A percentile compares a stretch with the other conserved stretches of the same genome.
Conservation (phyloP, 23 tunicate species). For the Botrylloides violaceus region DNA sequence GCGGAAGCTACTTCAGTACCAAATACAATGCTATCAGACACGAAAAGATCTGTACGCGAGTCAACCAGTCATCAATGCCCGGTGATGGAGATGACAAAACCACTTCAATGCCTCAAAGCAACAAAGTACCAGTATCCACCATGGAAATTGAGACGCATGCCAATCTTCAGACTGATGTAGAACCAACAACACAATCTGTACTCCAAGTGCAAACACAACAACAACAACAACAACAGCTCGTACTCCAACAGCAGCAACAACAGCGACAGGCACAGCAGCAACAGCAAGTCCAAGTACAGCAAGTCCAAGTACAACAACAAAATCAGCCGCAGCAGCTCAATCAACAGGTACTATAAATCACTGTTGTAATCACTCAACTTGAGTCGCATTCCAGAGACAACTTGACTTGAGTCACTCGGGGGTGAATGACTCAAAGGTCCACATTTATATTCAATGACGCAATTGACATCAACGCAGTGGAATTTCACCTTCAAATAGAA, state of each 20-base stretch:
- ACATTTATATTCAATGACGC: no score
- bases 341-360: neutral
- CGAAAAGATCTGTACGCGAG: slow-evolving; percentile 75
- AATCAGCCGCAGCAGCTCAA: slow-evolving; percentile 36
- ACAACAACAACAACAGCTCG: slow-evolving; percentile 27
- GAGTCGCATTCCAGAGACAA: neutral
- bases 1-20: slow-evolving; percentile 86
- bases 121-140: neutral
- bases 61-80: slow-evolving; percentile 1
- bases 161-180: neutral
- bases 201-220: slow-evolving; percentile 30
- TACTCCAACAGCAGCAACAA: slow-evolving; percentile 19
- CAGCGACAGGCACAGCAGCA: slow-evolving; percentile 23
- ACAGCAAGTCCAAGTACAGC: slow-evolving; percentile 36
- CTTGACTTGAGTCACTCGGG: neutral
- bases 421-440: no score
- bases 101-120: neutral
- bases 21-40: slow-evolving; percentile 91
- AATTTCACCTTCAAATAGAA: no score
- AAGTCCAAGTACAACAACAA: slow-evolving; percentile 25
- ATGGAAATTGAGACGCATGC: neutral
- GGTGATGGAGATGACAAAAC: neutral
- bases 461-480: no score
- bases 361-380: neutral
- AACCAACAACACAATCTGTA: neutral